These are phyloP conservation scores for Diorhabda elongata DNA, from an alignment of 1,140 invertebrate genomes.

Conservation along the genomic window DNA sequence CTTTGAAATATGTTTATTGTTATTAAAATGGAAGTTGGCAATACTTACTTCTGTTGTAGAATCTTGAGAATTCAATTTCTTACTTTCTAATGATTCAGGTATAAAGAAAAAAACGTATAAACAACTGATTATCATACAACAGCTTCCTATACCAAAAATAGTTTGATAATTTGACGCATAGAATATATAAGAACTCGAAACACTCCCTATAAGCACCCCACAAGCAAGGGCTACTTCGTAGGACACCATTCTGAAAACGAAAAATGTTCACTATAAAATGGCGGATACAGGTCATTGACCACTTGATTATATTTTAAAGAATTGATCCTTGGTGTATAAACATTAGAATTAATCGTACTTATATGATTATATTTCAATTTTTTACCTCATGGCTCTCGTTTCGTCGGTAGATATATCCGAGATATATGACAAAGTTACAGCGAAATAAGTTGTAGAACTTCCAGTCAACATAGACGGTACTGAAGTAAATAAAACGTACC, in stretches of 20 bases:
- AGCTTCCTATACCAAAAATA: constrained; percentile 44
- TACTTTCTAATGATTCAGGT: constrained; percentile 41
- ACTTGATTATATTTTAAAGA: no score
- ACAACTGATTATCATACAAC: constrained; percentile 40
- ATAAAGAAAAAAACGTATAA: constrained; percentile 46
- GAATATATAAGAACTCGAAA: constrained; percentile 54
- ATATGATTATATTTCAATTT: no score
- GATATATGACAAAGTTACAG: background rate
- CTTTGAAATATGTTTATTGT: no score
- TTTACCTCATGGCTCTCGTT: background rate
- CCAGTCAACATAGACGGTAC: background rate
- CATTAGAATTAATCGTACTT: no score
- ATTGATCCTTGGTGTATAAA: no score
- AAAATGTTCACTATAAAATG: no score
- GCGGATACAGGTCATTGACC: no score
- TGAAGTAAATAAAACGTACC: background rate
- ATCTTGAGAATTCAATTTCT: constrained; percentile 3
- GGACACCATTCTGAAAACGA: constrained; percentile 26
- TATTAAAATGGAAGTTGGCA: no score
- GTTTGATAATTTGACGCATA: constrained; percentile 48
- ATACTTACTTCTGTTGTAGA: no score
- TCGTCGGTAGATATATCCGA: background rate
- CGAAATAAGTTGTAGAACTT: background rate
- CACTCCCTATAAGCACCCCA: constrained; percentile 56
- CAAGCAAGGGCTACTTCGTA: constrained; percentile 56